phyloP scores from a whole-genome alignment of 2,113 vertebrate genomes.

The Tetraodon nigroviridis region DNA sequence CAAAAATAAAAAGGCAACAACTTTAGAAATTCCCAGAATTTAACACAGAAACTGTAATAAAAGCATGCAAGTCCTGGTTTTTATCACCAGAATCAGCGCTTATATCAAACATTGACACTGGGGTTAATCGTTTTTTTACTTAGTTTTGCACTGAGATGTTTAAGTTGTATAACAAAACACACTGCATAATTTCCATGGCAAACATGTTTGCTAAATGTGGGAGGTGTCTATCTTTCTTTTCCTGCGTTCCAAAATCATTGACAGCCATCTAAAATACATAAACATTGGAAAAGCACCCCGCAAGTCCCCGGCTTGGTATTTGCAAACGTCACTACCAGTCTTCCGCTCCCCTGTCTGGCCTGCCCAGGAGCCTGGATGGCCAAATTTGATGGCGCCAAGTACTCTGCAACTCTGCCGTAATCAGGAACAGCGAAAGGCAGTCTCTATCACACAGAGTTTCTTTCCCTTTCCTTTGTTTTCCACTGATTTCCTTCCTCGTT shows the following conservation, averaged over 20 bases:
- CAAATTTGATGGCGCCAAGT: slow-evolving; percentile 76
- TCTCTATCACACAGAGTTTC: slow-evolving; percentile 77
- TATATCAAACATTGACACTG: too few relatives aligned
- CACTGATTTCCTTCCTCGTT: slow-evolving; percentile 81
- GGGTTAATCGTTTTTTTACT: too few relatives aligned
- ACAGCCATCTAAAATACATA: slow-evolving; percentile 73
- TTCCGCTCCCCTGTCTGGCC: slow-evolving; percentile 69
- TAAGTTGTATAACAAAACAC: slow-evolving; percentile 31
- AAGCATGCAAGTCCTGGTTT: too few relatives aligned
- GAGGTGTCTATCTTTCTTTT: slow-evolving; percentile 56
- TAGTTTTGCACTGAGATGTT: slow-evolving; percentile 1
- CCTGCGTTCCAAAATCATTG: slow-evolving; percentile 66
- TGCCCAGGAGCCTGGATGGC: slow-evolving; percentile 68
- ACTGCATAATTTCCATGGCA: slow-evolving; percentile 42
- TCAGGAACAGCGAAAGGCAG: slow-evolving; percentile 75
- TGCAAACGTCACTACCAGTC: slow-evolving; percentile 64
- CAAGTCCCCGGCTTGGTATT: slow-evolving; percentile 63
- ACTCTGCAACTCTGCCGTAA: slow-evolving; percentile 66
- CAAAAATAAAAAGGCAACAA: too few relatives aligned
- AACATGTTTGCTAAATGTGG: slow-evolving; percentile 45
- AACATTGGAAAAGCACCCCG: slow-evolving; percentile 61
- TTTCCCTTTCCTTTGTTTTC: slow-evolving; percentile 83
- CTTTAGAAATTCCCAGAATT: too few relatives aligned
- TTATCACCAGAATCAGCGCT: too few relatives aligned
- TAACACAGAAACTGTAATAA: too few relatives aligned